Conservation (phyloP, 2,888 invertebrate species). For the Blastobasis lacticolella region DNA sequence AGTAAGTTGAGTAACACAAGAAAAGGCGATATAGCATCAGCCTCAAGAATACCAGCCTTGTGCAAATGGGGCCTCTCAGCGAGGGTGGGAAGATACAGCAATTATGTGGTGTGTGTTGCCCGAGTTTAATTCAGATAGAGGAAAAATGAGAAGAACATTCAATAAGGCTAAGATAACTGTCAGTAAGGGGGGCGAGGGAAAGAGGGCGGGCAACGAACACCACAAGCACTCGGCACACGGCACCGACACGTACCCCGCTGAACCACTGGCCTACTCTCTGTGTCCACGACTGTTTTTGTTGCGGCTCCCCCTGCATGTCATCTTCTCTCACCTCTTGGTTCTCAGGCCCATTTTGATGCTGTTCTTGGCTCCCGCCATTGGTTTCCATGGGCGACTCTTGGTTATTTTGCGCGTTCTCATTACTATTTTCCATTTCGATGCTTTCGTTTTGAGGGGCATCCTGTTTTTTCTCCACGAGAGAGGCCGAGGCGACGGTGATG, state of each 20-base stretch:
- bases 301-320: conserved; percentile 56
- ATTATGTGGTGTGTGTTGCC: conserved; percentile 57
- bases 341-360: conserved; percentile 52
- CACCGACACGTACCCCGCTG: conserved; percentile 79
- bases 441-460: conserved; percentile 54
- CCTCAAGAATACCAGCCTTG: conserved; percentile 37
- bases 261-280: conserved; percentile 82
- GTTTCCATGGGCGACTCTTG: conserved; percentile 65
- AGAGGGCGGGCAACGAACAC: conserved; percentile 51
- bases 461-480: conserved; percentile 84
- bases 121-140: not conserved
- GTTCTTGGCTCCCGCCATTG: conserved; percentile 64
- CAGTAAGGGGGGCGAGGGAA: conserved; percentile 12
- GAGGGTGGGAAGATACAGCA: conserved; percentile 56
- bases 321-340: conserved; percentile 70
- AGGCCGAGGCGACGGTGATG: conserved; percentile 89
- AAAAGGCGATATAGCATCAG: conserved; percentile 23
- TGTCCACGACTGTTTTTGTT: conserved; percentile 78
- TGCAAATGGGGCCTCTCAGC: conserved; percentile 68
- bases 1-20: conserved; percentile 29
- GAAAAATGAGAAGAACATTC: not conserved
- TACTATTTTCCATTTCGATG: conserved; percentile 62
- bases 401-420: conserved; percentile 49
- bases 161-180: not conserved
- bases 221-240: conserved; percentile 50